Conservation (phyloP, 1,140 invertebrate genomes). For the Aricia agestis region DNA sequence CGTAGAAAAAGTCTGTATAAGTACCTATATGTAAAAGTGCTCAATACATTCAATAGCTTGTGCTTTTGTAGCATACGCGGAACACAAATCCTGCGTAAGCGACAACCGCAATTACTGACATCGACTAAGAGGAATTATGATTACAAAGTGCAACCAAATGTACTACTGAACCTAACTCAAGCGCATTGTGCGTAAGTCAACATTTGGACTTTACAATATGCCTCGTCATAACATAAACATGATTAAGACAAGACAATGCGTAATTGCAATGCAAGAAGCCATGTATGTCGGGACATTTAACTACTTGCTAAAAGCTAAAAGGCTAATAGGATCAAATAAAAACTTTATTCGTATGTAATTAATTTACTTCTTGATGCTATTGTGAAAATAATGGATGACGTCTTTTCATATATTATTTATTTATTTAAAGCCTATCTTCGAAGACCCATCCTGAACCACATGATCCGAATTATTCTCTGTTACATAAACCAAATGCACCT, state of each 20-base stretch:
- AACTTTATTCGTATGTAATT: background rate
- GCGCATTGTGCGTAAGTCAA: background rate
- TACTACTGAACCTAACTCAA: background rate
- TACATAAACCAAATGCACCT: background rate
- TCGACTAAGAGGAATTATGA: background rate
- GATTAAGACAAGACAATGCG: conserved; percentile 13
- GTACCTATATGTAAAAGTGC: too few relatives aligned
- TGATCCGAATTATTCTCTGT: background rate
- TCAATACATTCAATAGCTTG: background rate
- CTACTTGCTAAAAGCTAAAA: background rate
- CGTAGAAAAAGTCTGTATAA: too few relatives aligned
- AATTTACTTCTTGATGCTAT: background rate
- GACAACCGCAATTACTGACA: background rate
- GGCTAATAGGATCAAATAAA: background rate
- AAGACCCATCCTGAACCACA: too few relatives aligned
- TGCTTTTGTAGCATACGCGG: background rate
- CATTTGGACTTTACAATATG: conserved; percentile 1
- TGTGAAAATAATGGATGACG: too few relatives aligned
- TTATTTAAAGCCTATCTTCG: too few relatives aligned
- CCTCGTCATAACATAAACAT: conserved; percentile 9
- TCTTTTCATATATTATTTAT: too few relatives aligned
- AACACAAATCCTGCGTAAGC: background rate
- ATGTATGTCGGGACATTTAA: background rate
- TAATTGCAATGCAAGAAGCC: conserved; percentile 8
- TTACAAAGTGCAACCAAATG: background rate